Base-by-base conservation (phyloP, 2,888 invertebrate species). In the Himalopsyche anomala region DNA sequence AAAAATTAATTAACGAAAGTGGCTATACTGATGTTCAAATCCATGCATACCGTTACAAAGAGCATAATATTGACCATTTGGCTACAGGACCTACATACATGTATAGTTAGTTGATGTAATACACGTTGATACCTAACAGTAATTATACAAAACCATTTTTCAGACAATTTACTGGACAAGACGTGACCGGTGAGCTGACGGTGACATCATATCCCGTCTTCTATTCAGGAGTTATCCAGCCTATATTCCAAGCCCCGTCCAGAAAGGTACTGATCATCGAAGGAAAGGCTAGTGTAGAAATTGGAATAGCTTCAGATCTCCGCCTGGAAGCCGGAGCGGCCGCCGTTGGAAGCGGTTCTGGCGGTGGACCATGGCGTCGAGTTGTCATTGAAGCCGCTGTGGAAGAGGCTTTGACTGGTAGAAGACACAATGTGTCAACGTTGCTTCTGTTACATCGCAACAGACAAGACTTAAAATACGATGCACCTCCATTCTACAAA, bases 331-430 rank as follows among this genome's bases (percentile, higher is more conserved):
- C 74, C 36, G 96, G 96, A 90, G 92, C 98, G 84, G 95, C 94
- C 56, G 93, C 92, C 89, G 97, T 96, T 89, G 86, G 82, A 15
- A 54, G 55, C 15, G 96, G 96, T 90, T 92, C 98, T 84, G 95
- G 94, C 55, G 93, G 92, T 89, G 97, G 96, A 90, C 97, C 98
- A 84, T 96, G 96, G 89, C 94, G 98, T 89, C 96, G 96, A 40
- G 95, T 99, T 80, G 95, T 97, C 54, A 94, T 99, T 81, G 96
- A 98, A 90, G 98, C 98, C 0, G 96, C 96, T 8, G 95, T 99
- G 4, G 98, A 98, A 91, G 99, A 99, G 92, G 95, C 95, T 85
- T 94, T 98, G 89, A 99, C 99, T 2, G 95, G 96, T 19, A 94
- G 98, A 83, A 95, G 96, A 89, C 97, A 98, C 90, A 97, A 97